These are phyloP conservation scores for Pristionchus fissidentatus DNA, from an alignment of 2,888 invertebrate genomes.

Conservation along the genomic window DNA sequence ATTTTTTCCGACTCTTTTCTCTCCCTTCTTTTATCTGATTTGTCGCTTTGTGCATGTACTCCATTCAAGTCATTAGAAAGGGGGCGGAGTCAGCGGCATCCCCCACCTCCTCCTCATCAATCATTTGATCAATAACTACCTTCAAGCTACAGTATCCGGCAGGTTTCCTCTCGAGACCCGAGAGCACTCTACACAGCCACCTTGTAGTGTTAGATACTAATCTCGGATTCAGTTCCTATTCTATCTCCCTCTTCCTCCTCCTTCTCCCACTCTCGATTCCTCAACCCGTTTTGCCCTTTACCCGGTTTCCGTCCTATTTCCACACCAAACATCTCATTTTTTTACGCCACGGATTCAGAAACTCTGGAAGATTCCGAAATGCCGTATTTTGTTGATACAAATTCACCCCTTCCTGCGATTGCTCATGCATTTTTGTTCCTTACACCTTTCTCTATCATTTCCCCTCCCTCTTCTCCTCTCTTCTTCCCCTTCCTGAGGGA, in stretches of 20 bases:
- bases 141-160: neutral
- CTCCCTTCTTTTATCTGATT: constrained; percentile 12
- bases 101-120: neutral
- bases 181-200: no score
- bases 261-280: constrained; percentile 2
- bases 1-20: neutral
- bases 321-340: neutral
- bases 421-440: constrained; percentile 37
- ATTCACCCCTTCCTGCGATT: neutral
- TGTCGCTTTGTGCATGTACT: neutral
- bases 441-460: neutral
- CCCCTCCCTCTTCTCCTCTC: neutral
- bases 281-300: neutral
- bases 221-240: neutral
- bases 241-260: neutral
- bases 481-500: neutral
- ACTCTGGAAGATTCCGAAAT: neutral
- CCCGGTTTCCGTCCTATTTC: neutral
- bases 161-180: neutral
- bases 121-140: neutral
- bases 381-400: neutral
- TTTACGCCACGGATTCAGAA: neutral
- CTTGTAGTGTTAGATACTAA: neutral
- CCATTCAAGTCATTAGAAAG: neutral
- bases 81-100: neutral